phyloP scores from a whole-genome alignment of 2,888 invertebrate genomes.

The Periphyllus acericola region DNA sequence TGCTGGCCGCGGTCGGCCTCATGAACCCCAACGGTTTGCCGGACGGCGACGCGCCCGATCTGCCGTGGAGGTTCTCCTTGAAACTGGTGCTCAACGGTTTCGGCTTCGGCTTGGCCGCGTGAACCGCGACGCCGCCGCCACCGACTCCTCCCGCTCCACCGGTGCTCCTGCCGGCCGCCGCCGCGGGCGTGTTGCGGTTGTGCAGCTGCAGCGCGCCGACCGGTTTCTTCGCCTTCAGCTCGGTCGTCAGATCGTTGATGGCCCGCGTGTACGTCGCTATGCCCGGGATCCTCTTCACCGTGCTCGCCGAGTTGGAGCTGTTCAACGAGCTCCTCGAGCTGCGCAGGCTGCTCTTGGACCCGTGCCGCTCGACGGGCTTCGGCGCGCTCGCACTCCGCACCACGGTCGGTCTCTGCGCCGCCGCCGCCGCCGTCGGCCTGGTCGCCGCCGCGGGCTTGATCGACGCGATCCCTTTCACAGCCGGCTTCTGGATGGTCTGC shows the following conservation, averaged over 20 bases:
- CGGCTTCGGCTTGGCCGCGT: slow-evolving; percentile 64
- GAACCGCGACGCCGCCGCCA: slow-evolving; percentile 67
- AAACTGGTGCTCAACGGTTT: slow-evolving; percentile 68
- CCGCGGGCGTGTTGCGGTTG: slow-evolving; percentile 66
- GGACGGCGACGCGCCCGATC: slow-evolving; percentile 64
- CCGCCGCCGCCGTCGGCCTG: background rate
- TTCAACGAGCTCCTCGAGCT: slow-evolving; percentile 87
- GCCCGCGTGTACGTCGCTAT: slow-evolving; percentile 70
- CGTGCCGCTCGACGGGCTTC: slow-evolving; percentile 76
- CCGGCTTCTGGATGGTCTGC: slow-evolving; percentile 58
- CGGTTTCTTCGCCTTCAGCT: slow-evolving; percentile 66
- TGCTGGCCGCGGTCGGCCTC: slow-evolving; percentile 87
- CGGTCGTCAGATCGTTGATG: slow-evolving; percentile 69
- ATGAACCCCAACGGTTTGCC: slow-evolving; percentile 76
- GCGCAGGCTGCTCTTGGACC: slow-evolving; percentile 81
- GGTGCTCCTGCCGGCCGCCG: slow-evolving; percentile 70
- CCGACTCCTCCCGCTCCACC: slow-evolving; percentile 69
- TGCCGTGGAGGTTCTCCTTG: slow-evolving; percentile 68
- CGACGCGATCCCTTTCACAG: slow-evolving; percentile 15
- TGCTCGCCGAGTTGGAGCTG: slow-evolving; percentile 78
- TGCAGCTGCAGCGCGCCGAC: slow-evolving; percentile 63
- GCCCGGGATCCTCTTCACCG: slow-evolving; percentile 71
- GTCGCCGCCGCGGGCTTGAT: background rate
- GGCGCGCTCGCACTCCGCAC: background rate
- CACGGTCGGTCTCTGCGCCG: slow-evolving; percentile 20